Evolutionary conservation across 1,140 invertebrate species (phyloP).

Genomic region (Zelostemma sp.): DNA sequence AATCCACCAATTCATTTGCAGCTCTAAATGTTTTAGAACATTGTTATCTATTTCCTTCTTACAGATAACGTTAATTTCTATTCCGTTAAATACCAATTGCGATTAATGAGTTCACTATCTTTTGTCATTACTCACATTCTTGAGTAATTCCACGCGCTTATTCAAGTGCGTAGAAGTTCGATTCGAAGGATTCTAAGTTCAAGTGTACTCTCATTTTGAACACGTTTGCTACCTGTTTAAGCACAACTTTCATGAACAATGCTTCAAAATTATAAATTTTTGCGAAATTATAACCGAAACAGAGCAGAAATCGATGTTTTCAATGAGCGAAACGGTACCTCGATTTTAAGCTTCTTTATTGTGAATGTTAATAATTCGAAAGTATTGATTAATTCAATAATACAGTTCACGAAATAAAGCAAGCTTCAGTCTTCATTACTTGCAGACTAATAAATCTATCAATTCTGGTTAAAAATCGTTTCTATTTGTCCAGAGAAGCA

Average conservation of each 20-base stretch:
- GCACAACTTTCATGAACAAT: not conserved
- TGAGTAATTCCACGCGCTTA: no score
- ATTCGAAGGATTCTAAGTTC: not conserved
- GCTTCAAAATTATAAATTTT: no score
- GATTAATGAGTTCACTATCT: no score
- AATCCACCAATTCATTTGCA: no score
- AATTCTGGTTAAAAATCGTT: slow-evolving; percentile 18
- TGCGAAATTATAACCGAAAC: not conserved
- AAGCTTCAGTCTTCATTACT: slow-evolving; percentile 31
- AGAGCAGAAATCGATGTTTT: no score
- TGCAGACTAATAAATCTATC: slow-evolving; percentile 20
- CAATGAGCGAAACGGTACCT: not conserved
- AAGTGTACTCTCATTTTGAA: not conserved
- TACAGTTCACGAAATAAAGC: slow-evolving; percentile 14
- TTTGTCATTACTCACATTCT: no score
- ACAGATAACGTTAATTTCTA: no score
- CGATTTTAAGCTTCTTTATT: no score
- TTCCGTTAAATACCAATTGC: no score
- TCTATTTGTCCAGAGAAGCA: slow-evolving; percentile 12
- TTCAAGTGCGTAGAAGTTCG: no score
- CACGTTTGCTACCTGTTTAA: not conserved
- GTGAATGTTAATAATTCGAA: slow-evolving; percentile 8
- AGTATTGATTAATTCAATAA: slow-evolving; percentile 20
- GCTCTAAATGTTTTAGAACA: no score
- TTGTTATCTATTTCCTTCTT: no score